A percentile compares a stretch with the other conserved stretches of the same genome.
phyloP scores from a whole-genome alignment of 92 coral and sea anemone species.

The Umimayanthus kanabou region DNA sequence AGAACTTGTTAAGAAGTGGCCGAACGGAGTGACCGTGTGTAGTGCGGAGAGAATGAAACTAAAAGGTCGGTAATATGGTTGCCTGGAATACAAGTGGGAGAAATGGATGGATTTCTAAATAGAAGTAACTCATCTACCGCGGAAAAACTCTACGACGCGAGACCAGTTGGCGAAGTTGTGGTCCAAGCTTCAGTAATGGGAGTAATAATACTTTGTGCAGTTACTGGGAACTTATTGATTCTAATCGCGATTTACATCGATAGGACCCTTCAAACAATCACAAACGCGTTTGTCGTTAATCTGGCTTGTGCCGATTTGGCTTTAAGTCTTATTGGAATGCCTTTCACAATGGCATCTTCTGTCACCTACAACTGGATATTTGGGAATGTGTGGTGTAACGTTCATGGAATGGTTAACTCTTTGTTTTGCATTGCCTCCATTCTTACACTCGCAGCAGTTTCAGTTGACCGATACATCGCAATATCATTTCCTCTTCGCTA shows the following conservation, averaged over 20 bases:
- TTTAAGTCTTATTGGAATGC: slow-evolving; percentile 81
- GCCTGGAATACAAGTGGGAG: not conserved
- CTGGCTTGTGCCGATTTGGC: slow-evolving; percentile 83
- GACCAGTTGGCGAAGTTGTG: slow-evolving; percentile 57
- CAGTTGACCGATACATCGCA: slow-evolving; percentile 86
- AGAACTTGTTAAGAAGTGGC: not conserved
- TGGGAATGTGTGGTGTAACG: slow-evolving; percentile 76
- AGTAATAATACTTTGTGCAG: slow-evolving; percentile 64
- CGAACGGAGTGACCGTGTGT: not conserved
- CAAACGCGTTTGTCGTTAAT: slow-evolving; percentile 86
- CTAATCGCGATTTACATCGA: slow-evolving; percentile 77
- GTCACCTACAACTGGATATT: slow-evolving; percentile 84
- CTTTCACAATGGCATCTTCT: slow-evolving; percentile 86
- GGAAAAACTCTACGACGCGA: slow-evolving; percentile 33
- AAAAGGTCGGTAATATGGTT: not conserved
- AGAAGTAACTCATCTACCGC: not conserved
- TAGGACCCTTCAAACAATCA: slow-evolving; percentile 78
- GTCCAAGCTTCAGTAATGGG: slow-evolving; percentile 77
- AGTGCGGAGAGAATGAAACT: not conserved
- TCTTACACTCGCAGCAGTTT: slow-evolving; percentile 82
- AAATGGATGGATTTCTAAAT: slow-evolving; percentile 15
- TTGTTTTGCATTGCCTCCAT: slow-evolving; percentile 90
- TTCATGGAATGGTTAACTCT: slow-evolving; percentile 82
- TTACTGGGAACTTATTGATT: slow-evolving; percentile 74
- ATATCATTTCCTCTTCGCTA: slow-evolving; percentile 83